These are phyloP conservation scores for Danaus plexippus DNA, from an alignment of 1,140 invertebrate species.

Conservation along the genomic window DNA sequence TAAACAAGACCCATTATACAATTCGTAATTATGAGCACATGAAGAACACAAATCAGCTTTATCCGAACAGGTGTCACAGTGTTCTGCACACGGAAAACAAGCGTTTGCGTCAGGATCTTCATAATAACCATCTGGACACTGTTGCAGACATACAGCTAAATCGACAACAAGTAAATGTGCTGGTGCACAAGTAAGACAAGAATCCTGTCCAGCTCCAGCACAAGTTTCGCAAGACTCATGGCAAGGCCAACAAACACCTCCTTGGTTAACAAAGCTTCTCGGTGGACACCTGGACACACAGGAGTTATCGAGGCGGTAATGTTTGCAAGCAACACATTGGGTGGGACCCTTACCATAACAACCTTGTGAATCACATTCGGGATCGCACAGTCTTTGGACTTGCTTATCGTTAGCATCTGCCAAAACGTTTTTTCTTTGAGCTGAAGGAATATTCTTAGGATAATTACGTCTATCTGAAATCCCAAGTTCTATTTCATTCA, in stretches of 20 bases:
- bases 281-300: constrained; percentile 87
- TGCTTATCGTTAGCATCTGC: constrained; percentile 74
- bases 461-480: constrained; percentile 75
- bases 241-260: constrained; percentile 84
- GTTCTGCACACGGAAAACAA: constrained; percentile 81
- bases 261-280: constrained; percentile 83
- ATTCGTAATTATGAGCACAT: constrained; percentile 86
- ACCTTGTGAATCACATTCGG: constrained; percentile 85
- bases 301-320: constrained; percentile 83
- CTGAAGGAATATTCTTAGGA: constrained; percentile 74
- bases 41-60: constrained; percentile 85
- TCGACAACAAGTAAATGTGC: constrained; percentile 84
- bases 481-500: constrained; percentile 74
- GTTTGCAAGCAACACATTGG: constrained; percentile 85
- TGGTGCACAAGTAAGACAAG: constrained; percentile 85
- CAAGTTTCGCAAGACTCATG: constrained; percentile 89
- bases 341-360: constrained; percentile 86
- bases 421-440: constrained; percentile 70
- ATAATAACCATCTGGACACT: constrained; percentile 89
- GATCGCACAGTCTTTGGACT: constrained; percentile 83
- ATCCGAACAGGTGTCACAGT: constrained; percentile 87
- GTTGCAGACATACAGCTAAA: constrained; percentile 84
- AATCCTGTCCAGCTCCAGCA: constrained; percentile 85
- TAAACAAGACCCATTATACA: constrained; percentile 85
- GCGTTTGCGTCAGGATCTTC: constrained; percentile 82